Evolutionary conservation across 2,888 invertebrate species (phyloP), one percentile per base, ranked within the genome.

Genomic region (Ochlodes sylvanus): DNA sequence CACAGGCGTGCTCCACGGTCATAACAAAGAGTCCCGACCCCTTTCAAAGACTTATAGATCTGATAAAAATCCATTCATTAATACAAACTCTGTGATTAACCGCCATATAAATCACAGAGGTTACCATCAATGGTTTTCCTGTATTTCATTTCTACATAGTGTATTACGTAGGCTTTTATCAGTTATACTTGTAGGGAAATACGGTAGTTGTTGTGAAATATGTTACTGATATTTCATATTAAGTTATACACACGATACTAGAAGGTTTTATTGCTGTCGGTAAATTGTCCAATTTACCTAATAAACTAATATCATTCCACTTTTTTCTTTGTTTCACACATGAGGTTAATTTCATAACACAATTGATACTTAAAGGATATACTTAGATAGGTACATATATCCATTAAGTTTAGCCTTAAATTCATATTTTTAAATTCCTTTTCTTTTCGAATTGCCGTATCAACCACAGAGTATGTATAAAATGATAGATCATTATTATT

Each of bases 41-140:
- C 73, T 77, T 76, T 76, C 77, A 75, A 76, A 73, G 70, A 72
- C 73, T 63, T 72, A 71, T 75, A 75, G 79, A 81, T 80, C 74
- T 72, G 82, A 82, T 82, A 82, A 80, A 88, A 89, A 82, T 80
- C 81, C 79, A 81, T 79, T 82, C 84, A 87, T 87, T 88, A 86
- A 89, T 84, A 85, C 85, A 75, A 78, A 79, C 75, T 76, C 81
- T 81, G 81, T 88, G 89, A 91, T 92, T 91, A 90, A 88, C 86
- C 83, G 82, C 85, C 84, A 85, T 86, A 90, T 89, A 89, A 91
- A 92, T 91, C 86, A 86, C 84, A 79, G 80, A 76, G 61, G 55
- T 61, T 60, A 66, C 67, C 44, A 41, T 67, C 61, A 67, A 67
- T 67, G 61, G 67, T 19, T 67, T 67, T 67, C 61, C 66, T 60